phyloP scores from a whole-genome alignment of 2,888 invertebrate species.

The Ormyrus thymus region DNA sequence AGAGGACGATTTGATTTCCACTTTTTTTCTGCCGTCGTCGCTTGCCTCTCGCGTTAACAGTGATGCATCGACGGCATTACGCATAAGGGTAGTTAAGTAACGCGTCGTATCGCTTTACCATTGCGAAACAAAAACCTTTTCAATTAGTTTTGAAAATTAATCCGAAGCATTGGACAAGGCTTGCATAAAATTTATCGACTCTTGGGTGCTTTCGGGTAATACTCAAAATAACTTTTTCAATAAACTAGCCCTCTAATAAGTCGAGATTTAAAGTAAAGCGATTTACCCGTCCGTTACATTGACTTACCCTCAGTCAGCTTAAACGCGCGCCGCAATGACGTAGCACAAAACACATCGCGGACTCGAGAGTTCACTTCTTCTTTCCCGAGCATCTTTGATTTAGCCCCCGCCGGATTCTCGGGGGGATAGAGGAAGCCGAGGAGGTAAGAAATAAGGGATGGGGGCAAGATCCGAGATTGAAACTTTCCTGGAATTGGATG shows the following conservation, averaged over 20 bases:
- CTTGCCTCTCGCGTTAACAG: conserved; percentile 25
- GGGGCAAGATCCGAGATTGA: conserved; percentile 66
- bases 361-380: not conserved
- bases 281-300: not conserved
- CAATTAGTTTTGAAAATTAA: not conserved
- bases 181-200: too few relatives aligned
- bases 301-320: not conserved
- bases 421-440: conserved; percentile 53
- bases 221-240: too few relatives aligned
- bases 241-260: too few relatives aligned
- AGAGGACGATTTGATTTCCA: conserved; percentile 29
- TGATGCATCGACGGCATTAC: not conserved
- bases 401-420: conserved; percentile 60
- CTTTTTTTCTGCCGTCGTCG: conserved; percentile 49
- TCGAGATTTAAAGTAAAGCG: not conserved
- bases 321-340: not conserved
- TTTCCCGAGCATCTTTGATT: conserved; percentile 60
- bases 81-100: not conserved
- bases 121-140: not conserved
- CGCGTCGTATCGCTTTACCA: not conserved
- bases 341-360: conserved; percentile 16
- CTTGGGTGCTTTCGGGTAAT: too few relatives aligned
- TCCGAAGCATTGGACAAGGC: too few relatives aligned
- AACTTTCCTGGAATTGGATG: conserved; percentile 70
- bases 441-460: not conserved